Evolutionary conservation across 2,888 invertebrate genomes (phyloP), one percentile per base, ranked within the genome.

Genomic region (Sminthurides aquaticus): DNA sequence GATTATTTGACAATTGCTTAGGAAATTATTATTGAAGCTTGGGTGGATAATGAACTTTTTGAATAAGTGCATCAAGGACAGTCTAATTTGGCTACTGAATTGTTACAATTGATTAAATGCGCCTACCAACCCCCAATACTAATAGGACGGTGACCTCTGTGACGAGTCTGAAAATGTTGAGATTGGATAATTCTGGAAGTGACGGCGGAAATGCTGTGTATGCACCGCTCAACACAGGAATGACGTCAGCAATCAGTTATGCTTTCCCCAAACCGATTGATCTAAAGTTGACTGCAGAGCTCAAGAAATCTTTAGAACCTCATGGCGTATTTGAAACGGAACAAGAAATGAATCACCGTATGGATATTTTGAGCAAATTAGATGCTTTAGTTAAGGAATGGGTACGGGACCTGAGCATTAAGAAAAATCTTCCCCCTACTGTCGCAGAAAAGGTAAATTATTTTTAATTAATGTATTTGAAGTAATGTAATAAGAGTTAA

Each of bases 241-340:
- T 97, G 87, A 96, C 96, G 5, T 92, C 94, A 25, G 94, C 96
- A 66, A 94, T 97, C 71, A 94, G 91, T 73, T 83, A 88, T 77
- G 92, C 93, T 68, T 86, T 85, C 67, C 92, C 92, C 18, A 90
- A 89, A 78, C 86, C 86, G 22, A 82, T 85, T 67, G 93, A 94
- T 79, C 79, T 87, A 60, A 84, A 85, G 69, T 84, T 88, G 76
- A 89, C 91, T 0, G 82, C 81, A 64, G 90, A 91, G 75, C 80
- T 94, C n/a, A 86, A 87, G 75, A 87, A 88, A 64, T 84, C 87
- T 15, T 81, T 96, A 59, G 80, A 86, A 72, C 91, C 91, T 0
- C 91, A 86, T 78, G 91, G 89, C 75, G 91, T 95, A 57, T 94
- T 93, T 78, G 96, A 96, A 81, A 86, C 88, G 0, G 91, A 93